Conservation (phyloP, 2,797 vertebrate genomes). For the Synaphobranchus kaupii region DNA sequence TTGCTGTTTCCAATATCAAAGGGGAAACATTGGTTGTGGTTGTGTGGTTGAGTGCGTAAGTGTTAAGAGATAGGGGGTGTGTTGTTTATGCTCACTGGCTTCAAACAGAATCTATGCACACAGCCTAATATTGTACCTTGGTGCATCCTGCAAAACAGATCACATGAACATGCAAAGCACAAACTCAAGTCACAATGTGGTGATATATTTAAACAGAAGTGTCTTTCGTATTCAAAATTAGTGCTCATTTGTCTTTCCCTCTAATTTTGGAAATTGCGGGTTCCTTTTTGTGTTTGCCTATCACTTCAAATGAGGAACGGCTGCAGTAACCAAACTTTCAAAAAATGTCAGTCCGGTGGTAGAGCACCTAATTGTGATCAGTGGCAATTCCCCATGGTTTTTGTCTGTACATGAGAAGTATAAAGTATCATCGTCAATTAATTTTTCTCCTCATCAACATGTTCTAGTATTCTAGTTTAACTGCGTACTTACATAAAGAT, state of each 20-base stretch:
- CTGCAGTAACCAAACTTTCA: neutral
- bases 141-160: slow-evolving; percentile 2
- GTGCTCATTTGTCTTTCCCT: neutral
- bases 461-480: neutral
- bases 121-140: neutral
- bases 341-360: neutral
- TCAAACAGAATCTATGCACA: slow-evolving; percentile 30
- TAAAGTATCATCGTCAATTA: neutral
- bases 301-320: neutral
- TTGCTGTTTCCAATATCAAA: slow-evolving; percentile 77
- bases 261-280: neutral
- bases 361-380: neutral
- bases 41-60: slow-evolving; percentile 53
- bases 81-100: slow-evolving; percentile 47
- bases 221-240: neutral
- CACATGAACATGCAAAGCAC: neutral
- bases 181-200: neutral
- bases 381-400: neutral
- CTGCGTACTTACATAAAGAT: neutral
- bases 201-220: neutral
- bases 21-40: slow-evolving; percentile 66
- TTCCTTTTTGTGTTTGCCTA: neutral
- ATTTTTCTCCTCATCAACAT: neutral
- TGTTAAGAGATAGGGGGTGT: slow-evolving; percentile 53
- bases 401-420: neutral